These are phyloP conservation scores for Hesperophylax magnus DNA, from an alignment of 1,140 invertebrate species.

Conservation along the genomic window DNA sequence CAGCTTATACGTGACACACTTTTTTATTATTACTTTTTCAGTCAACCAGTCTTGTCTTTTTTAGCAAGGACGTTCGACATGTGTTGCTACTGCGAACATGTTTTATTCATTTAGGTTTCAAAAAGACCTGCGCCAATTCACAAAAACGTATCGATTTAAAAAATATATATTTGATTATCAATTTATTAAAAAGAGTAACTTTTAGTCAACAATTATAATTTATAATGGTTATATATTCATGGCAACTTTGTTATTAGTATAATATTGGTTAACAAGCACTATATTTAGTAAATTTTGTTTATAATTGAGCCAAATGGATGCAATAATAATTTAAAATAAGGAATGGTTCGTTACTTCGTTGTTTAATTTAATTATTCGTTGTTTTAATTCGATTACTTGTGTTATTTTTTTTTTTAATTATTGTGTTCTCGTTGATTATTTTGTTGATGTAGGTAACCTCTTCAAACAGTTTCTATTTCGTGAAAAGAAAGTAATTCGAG, in stretches of 20 bases:
- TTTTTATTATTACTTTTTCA: conserved; percentile 30
- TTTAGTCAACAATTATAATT: conserved; percentile 22
- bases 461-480: conserved; percentile 14
- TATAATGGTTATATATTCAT: conserved; percentile 47
- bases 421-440: background rate
- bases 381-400: conserved; percentile 19
- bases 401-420: background rate
- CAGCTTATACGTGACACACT: conserved; percentile 36
- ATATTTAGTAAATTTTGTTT: conserved; percentile 26
- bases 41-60: conserved; percentile 41
- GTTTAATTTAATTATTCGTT: conserved; percentile 18
- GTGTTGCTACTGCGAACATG: background rate
- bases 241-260: conserved; percentile 54
- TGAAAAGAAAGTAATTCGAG: background rate
- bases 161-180: conserved; percentile 26
- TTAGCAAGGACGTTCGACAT: conserved; percentile 36
- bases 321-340: conserved; percentile 12
- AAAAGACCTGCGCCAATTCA: conserved; percentile 3
- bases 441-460: background rate
- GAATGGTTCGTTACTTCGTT: conserved; percentile 44
- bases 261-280: conserved; percentile 29
- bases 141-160: background rate
- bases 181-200: background rate
- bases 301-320: conserved; percentile 42
- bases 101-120: conserved; percentile 25